Evolutionary conservation across 2,888 invertebrate genomes (phyloP).

Genomic region (Microchrysa polita): DNA sequence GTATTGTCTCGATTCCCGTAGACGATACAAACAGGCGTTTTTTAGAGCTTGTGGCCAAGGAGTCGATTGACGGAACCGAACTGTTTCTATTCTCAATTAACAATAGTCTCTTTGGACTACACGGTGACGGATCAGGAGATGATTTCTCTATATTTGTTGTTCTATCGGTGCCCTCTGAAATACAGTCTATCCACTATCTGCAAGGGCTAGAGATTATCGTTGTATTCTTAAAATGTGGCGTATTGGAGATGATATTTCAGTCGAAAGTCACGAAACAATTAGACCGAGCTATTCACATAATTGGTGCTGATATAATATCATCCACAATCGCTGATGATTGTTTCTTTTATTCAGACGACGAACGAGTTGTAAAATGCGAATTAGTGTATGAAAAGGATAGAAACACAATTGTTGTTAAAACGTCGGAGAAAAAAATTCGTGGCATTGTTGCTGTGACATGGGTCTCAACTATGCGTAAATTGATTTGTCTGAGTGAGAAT

Average conservation of each 20-base stretch:
- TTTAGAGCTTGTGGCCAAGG: constrained; percentile 51
- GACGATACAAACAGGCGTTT: constrained; percentile 54
- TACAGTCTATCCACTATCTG: constrained; percentile 41
- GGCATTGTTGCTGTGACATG: constrained; percentile 61
- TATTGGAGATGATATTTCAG: constrained; percentile 60
- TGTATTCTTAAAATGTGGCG: constrained; percentile 58
- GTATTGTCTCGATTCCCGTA: constrained; percentile 54
- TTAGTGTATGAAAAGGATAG: constrained; percentile 54
- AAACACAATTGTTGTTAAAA: constrained; percentile 55
- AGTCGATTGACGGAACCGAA: constrained; percentile 50
- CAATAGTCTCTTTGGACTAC: constrained; percentile 57
- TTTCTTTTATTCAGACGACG: constrained; percentile 54
- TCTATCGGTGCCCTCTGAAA: constrained; percentile 39
- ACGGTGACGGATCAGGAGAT: constrained; percentile 43
- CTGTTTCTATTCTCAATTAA: constrained; percentile 59
- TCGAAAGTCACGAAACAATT: constrained; percentile 54
- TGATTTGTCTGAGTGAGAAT: constrained; percentile 61
- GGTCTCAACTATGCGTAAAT: constrained; percentile 55
- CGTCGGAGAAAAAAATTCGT: constrained; percentile 54
- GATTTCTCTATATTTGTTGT: constrained; percentile 41
- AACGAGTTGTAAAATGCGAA: constrained; percentile 56
- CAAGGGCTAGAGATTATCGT: constrained; percentile 54
- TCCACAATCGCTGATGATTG: constrained; percentile 43
- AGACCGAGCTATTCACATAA: constrained; percentile 47
- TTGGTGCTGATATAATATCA: constrained; percentile 37